A percentile compares a stretch with the other conserved stretches of the same genome.
Conservation (phyloP, 2,797 vertebrate genomes). For the Merluccius polli region DNA sequence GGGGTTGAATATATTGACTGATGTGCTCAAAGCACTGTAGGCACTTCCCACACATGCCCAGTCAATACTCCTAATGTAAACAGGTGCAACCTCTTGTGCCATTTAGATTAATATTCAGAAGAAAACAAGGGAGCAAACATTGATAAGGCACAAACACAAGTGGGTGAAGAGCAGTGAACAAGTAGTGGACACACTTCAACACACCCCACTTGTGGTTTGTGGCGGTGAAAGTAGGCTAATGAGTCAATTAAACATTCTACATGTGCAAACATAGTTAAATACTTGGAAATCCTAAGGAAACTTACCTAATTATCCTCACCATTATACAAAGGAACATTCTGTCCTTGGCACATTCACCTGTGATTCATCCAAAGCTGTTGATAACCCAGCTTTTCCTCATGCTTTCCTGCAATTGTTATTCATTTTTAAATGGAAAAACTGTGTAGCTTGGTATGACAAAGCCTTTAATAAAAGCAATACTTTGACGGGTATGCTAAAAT, state of each 20-base stretch:
- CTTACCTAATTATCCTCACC: not conserved
- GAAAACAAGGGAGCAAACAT: not conserved
- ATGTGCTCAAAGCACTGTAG: constrained; percentile 23
- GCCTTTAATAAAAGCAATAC: not conserved
- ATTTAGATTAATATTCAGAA: not conserved
- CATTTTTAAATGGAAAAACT: not conserved
- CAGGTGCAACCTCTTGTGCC: constrained; percentile 24
- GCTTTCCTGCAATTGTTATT: not conserved
- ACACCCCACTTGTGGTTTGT: not conserved
- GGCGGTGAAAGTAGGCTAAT: not conserved
- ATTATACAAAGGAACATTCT: not conserved
- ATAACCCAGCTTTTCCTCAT: not conserved
- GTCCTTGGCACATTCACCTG: not conserved
- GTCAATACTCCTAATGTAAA: constrained; percentile 28
- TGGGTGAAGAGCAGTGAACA: not conserved
- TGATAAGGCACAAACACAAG: not conserved
- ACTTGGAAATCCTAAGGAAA: not conserved
- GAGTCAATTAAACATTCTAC: not conserved
- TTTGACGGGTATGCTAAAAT: not conserved
- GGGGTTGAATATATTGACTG: constrained; percentile 30
- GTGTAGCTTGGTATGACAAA: not conserved
- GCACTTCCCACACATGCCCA: constrained; percentile 33
- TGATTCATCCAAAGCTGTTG: not conserved
- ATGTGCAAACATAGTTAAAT: not conserved
- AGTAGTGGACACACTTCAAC: not conserved